These are phyloP conservation scores for Dendrophyllia cribrosa DNA, from an alignment of 64 coral and sea anemone species.

Conservation along the genomic window DNA sequence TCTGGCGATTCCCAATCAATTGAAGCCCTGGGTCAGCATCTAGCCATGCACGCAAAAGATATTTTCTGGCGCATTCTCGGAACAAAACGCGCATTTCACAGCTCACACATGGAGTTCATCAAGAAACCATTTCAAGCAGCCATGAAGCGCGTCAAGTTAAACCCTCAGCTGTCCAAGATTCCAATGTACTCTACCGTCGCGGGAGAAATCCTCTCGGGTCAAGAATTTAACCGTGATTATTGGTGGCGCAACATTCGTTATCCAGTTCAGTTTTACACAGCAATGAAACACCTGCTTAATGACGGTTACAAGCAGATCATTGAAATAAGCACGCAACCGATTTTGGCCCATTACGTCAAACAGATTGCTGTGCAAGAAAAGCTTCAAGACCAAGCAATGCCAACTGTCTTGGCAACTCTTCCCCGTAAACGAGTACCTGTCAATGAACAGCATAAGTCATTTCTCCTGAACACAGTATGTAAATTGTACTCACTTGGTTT, in stretches of 20 bases:
- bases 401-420: constrained; percentile 51
- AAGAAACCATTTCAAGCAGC: constrained; percentile 30
- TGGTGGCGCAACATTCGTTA: constrained; percentile 88
- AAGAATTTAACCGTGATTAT: constrained; percentile 39
- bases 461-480: constrained; percentile 67
- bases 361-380: constrained; percentile 63
- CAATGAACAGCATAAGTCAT: constrained; percentile 56
- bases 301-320: constrained; percentile 69
- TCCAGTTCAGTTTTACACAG: constrained; percentile 67
- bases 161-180: constrained; percentile 45
- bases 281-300: constrained; percentile 30
- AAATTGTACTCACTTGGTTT: constrained; percentile 40
- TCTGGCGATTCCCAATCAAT: constrained; percentile 72
- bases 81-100: constrained; percentile 85
- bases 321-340: constrained; percentile 77
- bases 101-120: constrained; percentile 71
- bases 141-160: background rate
- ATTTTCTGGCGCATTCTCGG: constrained; percentile 71
- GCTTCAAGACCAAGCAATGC: background rate
- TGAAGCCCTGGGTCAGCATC: constrained; percentile 46
- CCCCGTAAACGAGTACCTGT: constrained; percentile 56
- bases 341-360: constrained; percentile 65
- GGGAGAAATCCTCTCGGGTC: constrained; percentile 46
- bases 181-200: constrained; percentile 68
- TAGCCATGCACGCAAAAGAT: constrained; percentile 18